Base-by-base conservation (phyloP, 2,888 invertebrate genomes). In the Dryomyza anilis region DNA sequence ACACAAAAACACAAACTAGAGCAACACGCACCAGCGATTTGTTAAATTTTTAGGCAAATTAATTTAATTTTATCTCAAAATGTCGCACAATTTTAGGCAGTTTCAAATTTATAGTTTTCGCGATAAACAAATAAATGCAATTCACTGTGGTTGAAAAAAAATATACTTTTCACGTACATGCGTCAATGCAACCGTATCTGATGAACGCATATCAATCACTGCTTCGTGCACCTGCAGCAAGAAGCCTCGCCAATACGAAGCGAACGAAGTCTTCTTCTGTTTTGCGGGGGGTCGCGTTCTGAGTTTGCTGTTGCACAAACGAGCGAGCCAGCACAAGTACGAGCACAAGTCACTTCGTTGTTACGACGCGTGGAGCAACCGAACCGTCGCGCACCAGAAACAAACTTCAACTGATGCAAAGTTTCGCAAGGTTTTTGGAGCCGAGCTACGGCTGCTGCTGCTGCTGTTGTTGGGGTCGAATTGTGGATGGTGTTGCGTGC, bases 171-270 rank as follows among this genome's bases (percentile, higher is more conserved):
- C 60, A 21, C 56, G 46, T 57, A 63, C 69, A 71, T 64, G 65
- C 69, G 67, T 64, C 59, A 65, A 69, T 69, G 64, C 71, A 72
- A 72, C 71, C 69, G 72, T 70, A 70, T 68, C 71, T 70, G 71
- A 69, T 68, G 71, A 67, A 65, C 64, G 71, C 68, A 67, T 68
- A 71, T 72, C 72, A 72, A 72, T 71, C 72, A 72, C 70, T 72
- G 70, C 65, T 68, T 68, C 55, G 16, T 19, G 8, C 50, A 19
- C 21, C 33, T 30, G 36, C 55, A 21, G 55, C 19, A 21, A 12
- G 25, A n/a, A n/a, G n/a, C n/a, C n/a, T n/a, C n/a, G n/a, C n/a
- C n/a, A n/a, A n/a, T n/a, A n/a, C n/a, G n/a, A n/a, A n/a, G n/a
- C n/a, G n/a, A n/a, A n/a, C n/a, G n/a, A n/a, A n/a, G n/a, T n/a